A percentile compares a stretch with the other conserved stretches of the same genome.
phyloP scores from a whole-genome alignment of 2,888 invertebrate species.

The Ochropleura leucogaster region DNA sequence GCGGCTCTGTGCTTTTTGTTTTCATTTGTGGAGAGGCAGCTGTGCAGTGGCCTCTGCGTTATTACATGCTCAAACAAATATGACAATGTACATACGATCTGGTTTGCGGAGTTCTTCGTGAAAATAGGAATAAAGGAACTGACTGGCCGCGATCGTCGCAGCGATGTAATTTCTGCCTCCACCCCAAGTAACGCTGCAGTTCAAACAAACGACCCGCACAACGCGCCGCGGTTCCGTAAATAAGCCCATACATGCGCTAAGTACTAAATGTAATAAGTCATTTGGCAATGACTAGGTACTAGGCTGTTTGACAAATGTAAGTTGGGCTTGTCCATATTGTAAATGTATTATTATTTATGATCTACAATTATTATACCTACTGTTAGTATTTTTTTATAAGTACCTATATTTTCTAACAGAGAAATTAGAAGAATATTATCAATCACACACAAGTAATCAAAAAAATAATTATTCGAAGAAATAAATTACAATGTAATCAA shows the following conservation, averaged over 20 bases:
- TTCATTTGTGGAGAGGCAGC: no score
- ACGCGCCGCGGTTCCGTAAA: no score
- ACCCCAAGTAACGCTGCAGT: no score
- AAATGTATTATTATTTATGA: slow-evolving; percentile 64
- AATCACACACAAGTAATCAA: slow-evolving; percentile 26
- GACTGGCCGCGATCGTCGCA: no score
- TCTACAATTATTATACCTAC: slow-evolving; percentile 34
- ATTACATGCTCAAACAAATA: no score
- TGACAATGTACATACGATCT: no score
- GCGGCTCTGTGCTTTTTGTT: no score
- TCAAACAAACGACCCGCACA: no score
- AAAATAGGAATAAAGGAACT: no score
- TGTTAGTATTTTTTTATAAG: slow-evolving; percentile 56
- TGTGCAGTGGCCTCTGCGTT: no score
- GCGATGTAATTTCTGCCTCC: no score
- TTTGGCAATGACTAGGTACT: slow-evolving; percentile 33
- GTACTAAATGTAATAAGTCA: slow-evolving; percentile 36
- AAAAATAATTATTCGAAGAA: slow-evolving; percentile 19
- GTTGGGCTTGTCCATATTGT: slow-evolving; percentile 57
- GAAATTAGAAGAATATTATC: slow-evolving; percentile 13
- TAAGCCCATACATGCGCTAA: slow-evolving; percentile 22
- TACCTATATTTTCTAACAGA: slow-evolving; percentile 43
- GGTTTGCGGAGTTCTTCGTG: no score
- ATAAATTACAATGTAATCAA: slow-evolving; percentile 26
- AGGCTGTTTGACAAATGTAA: slow-evolving; percentile 44